These are phyloP conservation scores for Chlorops oryzae DNA, from an alignment of 1,140 invertebrate genomes.

Conservation along the genomic window DNA sequence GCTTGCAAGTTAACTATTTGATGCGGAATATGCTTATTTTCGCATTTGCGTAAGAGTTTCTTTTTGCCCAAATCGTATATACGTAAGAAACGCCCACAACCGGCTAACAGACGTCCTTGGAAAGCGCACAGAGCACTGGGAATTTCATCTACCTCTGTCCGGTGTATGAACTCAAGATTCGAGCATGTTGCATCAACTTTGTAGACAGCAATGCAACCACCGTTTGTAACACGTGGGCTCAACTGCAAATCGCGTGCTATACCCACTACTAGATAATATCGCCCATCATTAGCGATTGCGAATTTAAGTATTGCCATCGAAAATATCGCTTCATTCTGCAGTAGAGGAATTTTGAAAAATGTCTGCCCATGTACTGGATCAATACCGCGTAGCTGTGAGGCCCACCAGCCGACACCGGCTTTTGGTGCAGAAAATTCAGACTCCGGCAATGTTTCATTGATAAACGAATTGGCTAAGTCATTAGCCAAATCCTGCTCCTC, in stretches of 20 bases:
- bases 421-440: conserved; percentile 91
- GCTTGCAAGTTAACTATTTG: conserved; percentile 89
- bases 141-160: conserved; percentile 91
- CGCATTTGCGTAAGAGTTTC: conserved; percentile 94
- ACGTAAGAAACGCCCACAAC: conserved; percentile 84
- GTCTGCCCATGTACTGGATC: conserved; percentile 80
- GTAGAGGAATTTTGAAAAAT: conserved; percentile 72
- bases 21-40: conserved; percentile 98
- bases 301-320: conserved; percentile 65
- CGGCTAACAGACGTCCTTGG: conserved; percentile 86
- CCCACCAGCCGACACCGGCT: conserved; percentile 95
- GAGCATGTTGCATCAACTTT: conserved; percentile 64
- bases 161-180: conserved; percentile 85
- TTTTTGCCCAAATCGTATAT: conserved; percentile 97
- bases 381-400: conserved; percentile 86
- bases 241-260: conserved; percentile 86
- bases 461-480: conserved; percentile 94
- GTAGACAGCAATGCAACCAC: conserved; percentile 35
- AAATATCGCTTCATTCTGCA: conserved; percentile 94
- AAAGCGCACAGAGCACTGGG: conserved; percentile 84
- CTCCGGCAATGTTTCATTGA: conserved; percentile 92
- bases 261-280: conserved; percentile 58
- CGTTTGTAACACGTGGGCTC: conserved; percentile 58
- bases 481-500: conserved; percentile 91
- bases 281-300: conserved; percentile 35